Evolutionary conservation across 2,888 invertebrate genomes (phyloP).

Genomic region (Blastobasis adustella): DNA sequence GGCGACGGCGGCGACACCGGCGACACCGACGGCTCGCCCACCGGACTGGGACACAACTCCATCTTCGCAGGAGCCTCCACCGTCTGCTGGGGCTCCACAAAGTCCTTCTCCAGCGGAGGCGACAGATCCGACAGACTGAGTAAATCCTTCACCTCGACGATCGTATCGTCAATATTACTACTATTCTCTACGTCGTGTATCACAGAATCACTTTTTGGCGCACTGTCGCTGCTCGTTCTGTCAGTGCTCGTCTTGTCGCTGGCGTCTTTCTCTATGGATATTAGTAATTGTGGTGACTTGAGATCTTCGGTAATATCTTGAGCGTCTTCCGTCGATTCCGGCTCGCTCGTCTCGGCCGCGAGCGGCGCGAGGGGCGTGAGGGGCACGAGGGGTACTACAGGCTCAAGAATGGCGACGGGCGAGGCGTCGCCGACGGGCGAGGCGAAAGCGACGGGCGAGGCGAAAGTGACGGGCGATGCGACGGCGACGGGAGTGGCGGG

Average conservation of each 20-base stretch:
- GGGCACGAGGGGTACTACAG: too few relatives aligned
- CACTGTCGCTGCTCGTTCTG: constrained; percentile 16
- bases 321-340: constrained; percentile 1
- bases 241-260: constrained; percentile 14
- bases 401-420: too few relatives aligned
- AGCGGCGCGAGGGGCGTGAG: constrained; percentile 15
- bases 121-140: constrained; percentile 48
- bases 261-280: constrained; percentile 28
- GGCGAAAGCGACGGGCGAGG: too few relatives aligned
- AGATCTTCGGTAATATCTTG: constrained; percentile 18
- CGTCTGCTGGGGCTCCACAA: constrained; percentile 15
- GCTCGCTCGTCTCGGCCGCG: constrained; percentile 6
- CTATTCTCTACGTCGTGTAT: constrained; percentile 12
- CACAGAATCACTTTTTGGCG: constrained; percentile 7
- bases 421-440: too few relatives aligned
- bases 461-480: too few relatives aligned
- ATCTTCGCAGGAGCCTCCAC: constrained; percentile 31
- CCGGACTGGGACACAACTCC: not conserved
- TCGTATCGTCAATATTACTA: constrained; percentile 17
- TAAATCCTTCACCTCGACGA: constrained; percentile 30
- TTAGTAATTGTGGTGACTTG: constrained; percentile 26
- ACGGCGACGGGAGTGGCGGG: too few relatives aligned
- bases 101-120: constrained; percentile 37
- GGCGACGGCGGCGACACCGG: constrained; percentile 1
- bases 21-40: not conserved